Evolutionary conservation across 1,140 invertebrate genomes (phyloP), one percentile per base, ranked within the genome.

Genomic region (Drosophila sturtevanti): DNA sequence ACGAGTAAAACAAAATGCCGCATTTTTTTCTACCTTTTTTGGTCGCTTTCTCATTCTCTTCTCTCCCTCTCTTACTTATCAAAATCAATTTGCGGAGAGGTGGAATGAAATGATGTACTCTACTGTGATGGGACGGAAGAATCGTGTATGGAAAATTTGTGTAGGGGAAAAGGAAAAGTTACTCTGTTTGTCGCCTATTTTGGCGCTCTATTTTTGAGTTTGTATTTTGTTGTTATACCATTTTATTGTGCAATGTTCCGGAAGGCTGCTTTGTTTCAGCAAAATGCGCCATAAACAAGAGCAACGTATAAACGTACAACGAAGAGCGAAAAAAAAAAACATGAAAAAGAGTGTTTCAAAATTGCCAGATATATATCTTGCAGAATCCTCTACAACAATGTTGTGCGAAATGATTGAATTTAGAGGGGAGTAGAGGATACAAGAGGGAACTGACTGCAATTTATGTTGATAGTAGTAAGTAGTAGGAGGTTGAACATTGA

Each of bases 231-330:
- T 72, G 56, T 63, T 81, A 54, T 69, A 59, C 52, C 38, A 64
- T 79, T 69, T 75, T 80, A 89, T 89, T 89, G 84, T 89, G 84
- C 84, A 89, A 89, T 89, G 85, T 89, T 89, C 84, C 84, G 84
- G 84, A 89, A 84, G 64, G 73, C 69, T 89, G 84, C 77, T 74
- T 89, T 84, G 84, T 89, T 89, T 89, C 77, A 89, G 79, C 80
- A 73, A 87, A 84, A 77, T 84, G 84, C 72, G 71, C 82, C 58
- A 82, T 87, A 87, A 89, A 82, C 82, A 87, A 79, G 55, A 69
- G 72, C 61, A 76, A 68, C 73, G 66, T 64, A 77, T 65, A 76
- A 64, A 75, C 60, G 48, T 54, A 38, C 54, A 71, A 69, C 63
- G 24, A 59, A 6, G 16, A 38, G 16, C n/a, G 22, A 38, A 21